Conservation (phyloP, 2,797 vertebrate species). For the Cichlasoma orientale region DNA sequence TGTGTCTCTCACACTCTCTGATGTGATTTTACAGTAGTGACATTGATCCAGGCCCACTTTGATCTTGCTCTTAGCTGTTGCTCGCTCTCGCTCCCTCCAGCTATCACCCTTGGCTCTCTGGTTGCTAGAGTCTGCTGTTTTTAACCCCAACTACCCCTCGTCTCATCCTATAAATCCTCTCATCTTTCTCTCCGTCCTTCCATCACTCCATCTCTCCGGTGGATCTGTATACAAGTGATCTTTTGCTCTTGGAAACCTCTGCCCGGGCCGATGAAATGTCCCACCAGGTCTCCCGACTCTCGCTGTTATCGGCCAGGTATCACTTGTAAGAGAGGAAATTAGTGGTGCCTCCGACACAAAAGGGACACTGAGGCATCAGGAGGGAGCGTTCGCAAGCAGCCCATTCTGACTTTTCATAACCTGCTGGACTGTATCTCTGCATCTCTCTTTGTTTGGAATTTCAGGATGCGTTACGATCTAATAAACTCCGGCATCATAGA, state of each 20-base stretch:
- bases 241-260: conserved; percentile 31
- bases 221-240: conserved; percentile 20
- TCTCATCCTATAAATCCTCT: conserved; percentile 66
- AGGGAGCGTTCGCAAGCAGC: conserved; percentile 3
- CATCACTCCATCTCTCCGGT: conserved; percentile 36
- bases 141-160: conserved; percentile 71
- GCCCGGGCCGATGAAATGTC: conserved; percentile 33
- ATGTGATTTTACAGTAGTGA: conserved; percentile 73
- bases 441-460: conserved; percentile 22
- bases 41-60: conserved; percentile 77
- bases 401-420: conserved; percentile 35
- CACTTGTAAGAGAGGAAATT: conserved; percentile 37
- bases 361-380: conserved; percentile 8
- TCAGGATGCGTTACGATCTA: conserved; percentile 15
- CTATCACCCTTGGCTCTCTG: conserved; percentile 56
- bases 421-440: not conserved
- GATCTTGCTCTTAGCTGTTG: conserved; percentile 74
- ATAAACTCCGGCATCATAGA: conserved; percentile 20
- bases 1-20: conserved; percentile 51
- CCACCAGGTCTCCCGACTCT: conserved; percentile 17
- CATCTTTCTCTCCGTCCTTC: conserved; percentile 41
- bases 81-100: conserved; percentile 46
- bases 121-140: conserved; percentile 68
- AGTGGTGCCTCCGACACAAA: conserved; percentile 24
- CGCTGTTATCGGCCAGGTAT: conserved; percentile 23